Conservation (phyloP, 2,113 vertebrate genomes). For the Cacatua alba region DNA sequence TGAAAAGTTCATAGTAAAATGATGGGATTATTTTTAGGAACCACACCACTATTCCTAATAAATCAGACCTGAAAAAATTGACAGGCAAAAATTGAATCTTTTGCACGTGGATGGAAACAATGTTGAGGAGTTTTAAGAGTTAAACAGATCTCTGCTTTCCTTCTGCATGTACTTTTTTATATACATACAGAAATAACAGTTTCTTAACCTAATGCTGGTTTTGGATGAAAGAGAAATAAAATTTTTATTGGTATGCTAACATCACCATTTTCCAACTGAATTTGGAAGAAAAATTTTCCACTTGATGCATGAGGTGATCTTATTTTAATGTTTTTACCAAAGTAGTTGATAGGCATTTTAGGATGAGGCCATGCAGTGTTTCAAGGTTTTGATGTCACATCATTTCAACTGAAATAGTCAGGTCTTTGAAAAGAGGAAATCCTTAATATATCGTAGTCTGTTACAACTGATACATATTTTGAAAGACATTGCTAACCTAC, state of each 20-base stretch:
- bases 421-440: neutral
- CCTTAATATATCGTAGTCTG: neutral
- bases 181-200: accelerated
- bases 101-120: accelerated
- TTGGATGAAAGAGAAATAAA: neutral
- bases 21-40: neutral
- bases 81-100: accelerated
- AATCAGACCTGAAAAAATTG: neutral
- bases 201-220: neutral
- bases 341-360: neutral
- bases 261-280: neutral
- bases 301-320: neutral
- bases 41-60: neutral
- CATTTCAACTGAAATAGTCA: neutral
- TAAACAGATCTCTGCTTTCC: neutral
- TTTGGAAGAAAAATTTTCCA: neutral
- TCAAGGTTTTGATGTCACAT: neutral
- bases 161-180: neutral
- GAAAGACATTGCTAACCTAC: neutral
- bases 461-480: neutral
- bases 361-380: neutral
- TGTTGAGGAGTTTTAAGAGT: neutral
- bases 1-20: neutral
- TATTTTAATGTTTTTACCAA: neutral
- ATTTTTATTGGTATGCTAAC: neutral